Evolutionary conservation across 2,113 vertebrate genomes (phyloP), one percentile per base, ranked within the genome.

Genomic region (Hypocryptadius cinnamomeus): DNA sequence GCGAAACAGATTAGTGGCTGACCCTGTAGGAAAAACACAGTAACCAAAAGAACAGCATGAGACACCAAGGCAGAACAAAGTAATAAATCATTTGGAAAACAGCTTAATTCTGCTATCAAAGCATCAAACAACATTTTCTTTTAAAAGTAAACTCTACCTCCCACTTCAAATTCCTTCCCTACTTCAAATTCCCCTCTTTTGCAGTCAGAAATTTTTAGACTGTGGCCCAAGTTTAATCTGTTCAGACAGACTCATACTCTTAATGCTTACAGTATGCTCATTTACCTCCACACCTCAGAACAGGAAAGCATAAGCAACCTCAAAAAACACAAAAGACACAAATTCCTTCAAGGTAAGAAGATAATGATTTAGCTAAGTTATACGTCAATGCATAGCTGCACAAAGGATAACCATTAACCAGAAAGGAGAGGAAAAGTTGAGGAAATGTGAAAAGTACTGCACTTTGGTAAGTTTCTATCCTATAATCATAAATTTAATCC

Each of bases 351-450:
- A 39, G 18, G 8, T 28, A 83, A 31, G 42, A 69, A 51, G 53
- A 90, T 48, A 85, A 74, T 64, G 24, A 85, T 74, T 84, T 76
- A 84, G 44, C 54, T 9, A 56, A 79, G 40, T 48, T 69, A 45
- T 6, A 69, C 35, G 50, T 59, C 68, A 79, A 4, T n/a, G 48
- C 57, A 54, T 3, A 72, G 44, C 42, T 64, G 76, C 33, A 59
- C 19, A 53, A 74, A 76, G 10, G 48, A 74, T 81, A 95, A 91
- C n/a, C n/a, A 94, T 64, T 93, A 96, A 95, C 70, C 40, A 92
- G 40, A 95, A 92, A 0, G 5, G 19, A 66, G 17, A 59, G 19
- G 40, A 60, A 89, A 71, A 66, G 28, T 33, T 47, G 25, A 27
- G 19, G 37, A 89, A 64, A 60, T 9, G 31, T 4, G 3, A 85